Evolutionary conservation across 2,888 invertebrate genomes (phyloP), one percentile per base, ranked within the genome.

Genomic region (Mactromeris polynyma): DNA sequence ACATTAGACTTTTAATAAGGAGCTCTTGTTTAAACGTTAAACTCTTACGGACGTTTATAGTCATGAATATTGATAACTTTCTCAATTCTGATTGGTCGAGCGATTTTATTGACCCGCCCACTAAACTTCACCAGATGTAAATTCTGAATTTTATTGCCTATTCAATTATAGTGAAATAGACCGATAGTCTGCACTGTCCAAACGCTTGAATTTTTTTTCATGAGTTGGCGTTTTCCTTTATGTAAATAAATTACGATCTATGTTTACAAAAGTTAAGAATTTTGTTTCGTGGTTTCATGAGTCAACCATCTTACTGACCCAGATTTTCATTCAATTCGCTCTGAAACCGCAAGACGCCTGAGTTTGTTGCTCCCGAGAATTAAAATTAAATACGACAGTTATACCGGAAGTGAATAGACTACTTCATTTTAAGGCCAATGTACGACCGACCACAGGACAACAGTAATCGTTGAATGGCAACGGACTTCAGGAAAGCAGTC

Each of bases 101-200:
- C 7, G 2, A 54, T n/a, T 46, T 51, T 14, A n/a, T 54, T 17
- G 73, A 26, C 78, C 36, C 54, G 42, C 84, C 78, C 84, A 33
- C 36, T 19, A 31, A 69, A 54, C 73, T 42, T 84, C 84, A 46
- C 51, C 31, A 78, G 38, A 54, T 84, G 84, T 84, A 78, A 77
- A 77, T 84, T 84, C 77, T 84, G 19, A 84, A 84, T 51, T 84
- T 84, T 84, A 84, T 84, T 40, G 78, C 84, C 51, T 46, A 51
- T 84, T 84, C 84, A 84, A 78, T 84, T 84, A 78, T 54, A 46
- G 46, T 54, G 42, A 77, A 73, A 84, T 51, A 84, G 84, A 84
- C 84, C n/a, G 21, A 9, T 14, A 84, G 84, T 84, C 84, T 84
- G n/a, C 36, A 0, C 21, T 2, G 36, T 19, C 84, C 51, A 54